Evolutionary conservation across 2,888 invertebrate genomes (phyloP).

Genomic region (Onchidella celtica): DNA sequence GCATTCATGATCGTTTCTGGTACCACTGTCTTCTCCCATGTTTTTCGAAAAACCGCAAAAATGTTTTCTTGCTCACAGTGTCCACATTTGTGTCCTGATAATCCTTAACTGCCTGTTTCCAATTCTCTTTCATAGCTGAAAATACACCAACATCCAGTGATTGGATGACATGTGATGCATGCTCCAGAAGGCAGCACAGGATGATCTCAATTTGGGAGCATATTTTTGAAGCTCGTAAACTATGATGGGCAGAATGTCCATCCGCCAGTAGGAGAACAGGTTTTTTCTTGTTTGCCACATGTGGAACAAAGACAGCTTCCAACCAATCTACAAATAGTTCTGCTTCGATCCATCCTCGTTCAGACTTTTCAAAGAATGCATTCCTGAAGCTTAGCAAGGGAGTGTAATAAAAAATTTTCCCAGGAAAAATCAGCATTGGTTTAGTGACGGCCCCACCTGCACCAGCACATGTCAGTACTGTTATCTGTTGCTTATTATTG

Average conservation of each 20-base stretch:
- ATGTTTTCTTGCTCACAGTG: background rate
- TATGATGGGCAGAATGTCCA: slow-evolving; percentile 53
- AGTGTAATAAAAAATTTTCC: background rate
- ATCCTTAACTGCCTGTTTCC: slow-evolving; percentile 3
- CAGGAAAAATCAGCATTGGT: background rate
- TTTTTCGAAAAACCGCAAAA: background rate
- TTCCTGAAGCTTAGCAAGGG: slow-evolving; percentile 5
- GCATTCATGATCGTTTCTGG: background rate
- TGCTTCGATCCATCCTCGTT: slow-evolving; percentile 15
- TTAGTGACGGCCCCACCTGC: background rate
- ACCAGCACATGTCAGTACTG: background rate
- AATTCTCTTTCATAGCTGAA: slow-evolving; percentile 46
- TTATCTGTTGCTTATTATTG: background rate
- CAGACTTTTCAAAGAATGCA: background rate
- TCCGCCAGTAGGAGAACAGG: slow-evolving; percentile 47
- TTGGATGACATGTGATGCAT: slow-evolving; percentile 53
- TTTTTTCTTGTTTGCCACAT: background rate
- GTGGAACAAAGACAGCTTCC: slow-evolving; percentile 1
- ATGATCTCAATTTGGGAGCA: slow-evolving; percentile 40
- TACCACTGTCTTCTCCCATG: background rate
- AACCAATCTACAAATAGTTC: background rate
- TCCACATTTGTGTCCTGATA: background rate
- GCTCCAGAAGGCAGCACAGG: slow-evolving; percentile 51
- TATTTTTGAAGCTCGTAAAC: slow-evolving; percentile 17
- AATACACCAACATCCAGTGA: slow-evolving; percentile 51